These are phyloP conservation scores for Gracilinanus agilis DNA, from an alignment of 2,113 vertebrate species.

Conservation along the genomic window DNA sequence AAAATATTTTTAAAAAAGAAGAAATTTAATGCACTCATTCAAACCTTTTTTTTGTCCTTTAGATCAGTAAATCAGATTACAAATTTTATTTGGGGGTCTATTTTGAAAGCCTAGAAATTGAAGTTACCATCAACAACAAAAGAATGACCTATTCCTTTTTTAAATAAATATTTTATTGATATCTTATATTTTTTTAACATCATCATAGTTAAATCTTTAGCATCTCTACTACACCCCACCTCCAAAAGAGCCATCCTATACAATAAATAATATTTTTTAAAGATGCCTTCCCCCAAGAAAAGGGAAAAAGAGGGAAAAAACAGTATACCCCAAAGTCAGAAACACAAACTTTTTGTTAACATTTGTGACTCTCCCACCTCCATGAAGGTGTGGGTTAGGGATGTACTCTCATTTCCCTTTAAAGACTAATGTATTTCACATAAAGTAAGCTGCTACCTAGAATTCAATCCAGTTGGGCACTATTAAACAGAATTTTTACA, in stretches of 20 bases:
- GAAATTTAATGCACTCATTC: accelerated
- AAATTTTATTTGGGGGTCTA: accelerated
- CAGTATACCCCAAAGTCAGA: not conserved
- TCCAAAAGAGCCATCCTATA: not conserved
- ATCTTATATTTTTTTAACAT: not conserved
- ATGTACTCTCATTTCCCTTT: not conserved
- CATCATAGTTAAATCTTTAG: not conserved
- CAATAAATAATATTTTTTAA: not conserved
- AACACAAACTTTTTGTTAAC: not conserved
- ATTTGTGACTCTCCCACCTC: not conserved
- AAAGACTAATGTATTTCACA: not conserved
- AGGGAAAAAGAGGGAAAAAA: not conserved
- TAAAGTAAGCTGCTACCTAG: not conserved
- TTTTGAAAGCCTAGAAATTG: not conserved
- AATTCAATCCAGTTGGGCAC: not conserved
- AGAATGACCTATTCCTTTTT: accelerated
- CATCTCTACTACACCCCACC: not conserved
- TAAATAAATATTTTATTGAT: too few relatives aligned
- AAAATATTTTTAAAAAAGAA: accelerated
- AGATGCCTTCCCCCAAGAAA: too few relatives aligned
- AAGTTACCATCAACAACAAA: not conserved
- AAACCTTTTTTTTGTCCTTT: accelerated
- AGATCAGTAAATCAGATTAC: accelerated
- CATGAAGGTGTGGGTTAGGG: not conserved
- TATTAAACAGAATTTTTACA: not conserved